Percentiles rank a stretch among this genome's conserved stretches.
Conservation (phyloP, 1,140 invertebrate genomes). For the Panulirus ornatus region DNA sequence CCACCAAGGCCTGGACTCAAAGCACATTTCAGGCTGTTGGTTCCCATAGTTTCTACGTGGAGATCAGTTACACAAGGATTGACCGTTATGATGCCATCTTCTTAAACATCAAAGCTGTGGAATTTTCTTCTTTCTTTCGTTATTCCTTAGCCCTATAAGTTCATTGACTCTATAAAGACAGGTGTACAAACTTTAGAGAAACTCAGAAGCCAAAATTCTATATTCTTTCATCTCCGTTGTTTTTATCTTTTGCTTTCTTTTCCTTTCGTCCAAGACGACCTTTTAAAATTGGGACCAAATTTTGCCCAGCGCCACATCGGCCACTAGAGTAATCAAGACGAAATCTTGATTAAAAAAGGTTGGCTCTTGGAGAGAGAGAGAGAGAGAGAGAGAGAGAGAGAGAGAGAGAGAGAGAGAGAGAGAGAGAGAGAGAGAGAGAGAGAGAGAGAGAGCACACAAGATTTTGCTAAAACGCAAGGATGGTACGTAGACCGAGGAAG, state of each 20-base stretch:
- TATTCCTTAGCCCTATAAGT: not conserved
- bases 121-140: not conserved
- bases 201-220: no score
- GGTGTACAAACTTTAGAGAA: not conserved
- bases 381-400: not conserved
- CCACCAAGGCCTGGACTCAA: not conserved
- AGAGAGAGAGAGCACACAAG: not conserved
- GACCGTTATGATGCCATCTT: no score
- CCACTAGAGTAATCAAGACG: not conserved
- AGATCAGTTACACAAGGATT: no score
- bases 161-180: not conserved
- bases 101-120: no score
- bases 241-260: not conserved
- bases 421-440: no score
- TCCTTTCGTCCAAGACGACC: not conserved
- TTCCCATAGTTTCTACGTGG: not conserved
- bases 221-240: no score
- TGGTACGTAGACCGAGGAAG: not conserved
- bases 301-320: not conserved
- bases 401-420: not conserved
- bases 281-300: not conserved
- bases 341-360: not conserved
- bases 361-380: not conserved
- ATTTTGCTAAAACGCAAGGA: not conserved
- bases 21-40: not conserved